Conservation (phyloP, 1,140 invertebrate species). For the Calephelis virginiensis region DNA sequence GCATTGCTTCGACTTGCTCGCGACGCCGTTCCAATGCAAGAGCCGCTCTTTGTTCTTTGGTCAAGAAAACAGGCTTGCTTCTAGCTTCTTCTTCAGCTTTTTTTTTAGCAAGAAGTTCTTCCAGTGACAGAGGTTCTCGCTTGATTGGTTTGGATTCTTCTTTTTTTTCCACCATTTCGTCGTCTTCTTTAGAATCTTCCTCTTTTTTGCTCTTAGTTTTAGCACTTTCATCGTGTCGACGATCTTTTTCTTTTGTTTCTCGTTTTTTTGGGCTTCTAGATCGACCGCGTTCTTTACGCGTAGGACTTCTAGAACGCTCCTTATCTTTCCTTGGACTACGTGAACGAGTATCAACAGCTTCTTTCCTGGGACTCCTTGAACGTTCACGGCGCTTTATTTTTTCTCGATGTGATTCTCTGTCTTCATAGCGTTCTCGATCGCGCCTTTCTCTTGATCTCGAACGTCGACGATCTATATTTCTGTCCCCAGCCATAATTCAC, state of each 20-base stretch:
- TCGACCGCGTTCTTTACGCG: conserved; percentile 46
- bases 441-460: conserved; percentile 63
- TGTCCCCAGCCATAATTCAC: conserved; percentile 53
- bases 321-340: conserved; percentile 44
- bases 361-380: conserved; percentile 49
- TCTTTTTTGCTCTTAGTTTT: conserved; percentile 75
- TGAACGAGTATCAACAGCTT: conserved; percentile 39
- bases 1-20: conserved; percentile 88
- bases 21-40: conserved; percentile 93
- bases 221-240: conserved; percentile 60
- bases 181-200: conserved; percentile 59
- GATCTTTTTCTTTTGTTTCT: conserved; percentile 55
- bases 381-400: conserved; percentile 55
- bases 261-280: conserved; percentile 62
- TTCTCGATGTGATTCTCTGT: conserved; percentile 60
- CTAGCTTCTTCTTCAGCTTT: conserved; percentile 96
- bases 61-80: conserved; percentile 97
- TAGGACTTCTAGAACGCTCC: conserved; percentile 47
- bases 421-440: conserved; percentile 62
- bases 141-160: conserved; percentile 78
- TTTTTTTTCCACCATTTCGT: conserved; percentile 47
- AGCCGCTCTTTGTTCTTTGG: conserved; percentile 95
- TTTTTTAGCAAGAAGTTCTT: conserved; percentile 97
- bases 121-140: conserved; percentile 95
- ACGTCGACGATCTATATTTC: conserved; percentile 57